Percentiles rank a stretch among this genome's conserved stretches.
Evolutionary conservation across 1,140 invertebrate species (phyloP).

Genomic region (Macrobrachium nipponense): DNA sequence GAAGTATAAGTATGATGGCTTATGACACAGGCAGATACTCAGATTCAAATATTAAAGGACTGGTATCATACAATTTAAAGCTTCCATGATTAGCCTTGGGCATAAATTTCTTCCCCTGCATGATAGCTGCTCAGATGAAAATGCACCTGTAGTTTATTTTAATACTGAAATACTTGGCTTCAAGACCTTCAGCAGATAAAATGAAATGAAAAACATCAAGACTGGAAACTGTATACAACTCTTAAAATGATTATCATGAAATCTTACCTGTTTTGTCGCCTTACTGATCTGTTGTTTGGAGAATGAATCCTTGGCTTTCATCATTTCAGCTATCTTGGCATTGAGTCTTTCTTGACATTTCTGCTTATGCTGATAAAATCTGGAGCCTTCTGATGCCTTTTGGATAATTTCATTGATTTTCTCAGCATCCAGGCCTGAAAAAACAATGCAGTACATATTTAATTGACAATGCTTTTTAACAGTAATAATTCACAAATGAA

Average conservation of each 20-base stretch:
- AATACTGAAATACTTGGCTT: too few relatives aligned
- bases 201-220: not conserved
- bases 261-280: conserved; percentile 68
- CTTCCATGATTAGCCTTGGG: too few relatives aligned
- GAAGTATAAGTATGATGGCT: too few relatives aligned
- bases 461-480: not conserved
- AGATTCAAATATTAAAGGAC: too few relatives aligned
- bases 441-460: not conserved
- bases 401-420: conserved; percentile 75
- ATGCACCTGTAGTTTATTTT: too few relatives aligned
- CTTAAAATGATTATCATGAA: not conserved
- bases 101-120: too few relatives aligned
- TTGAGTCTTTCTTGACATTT: conserved; percentile 69
- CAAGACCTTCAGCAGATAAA: not conserved
- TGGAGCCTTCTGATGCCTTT: conserved; percentile 74
- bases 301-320: conserved; percentile 66
- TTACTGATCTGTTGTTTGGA: conserved; percentile 67
- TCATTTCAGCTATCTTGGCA: conserved; percentile 70
- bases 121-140: too few relatives aligned
- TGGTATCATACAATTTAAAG: too few relatives aligned
- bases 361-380: conserved; percentile 73
- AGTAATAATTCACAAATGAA: not conserved
- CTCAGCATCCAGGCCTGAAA: conserved; percentile 72
- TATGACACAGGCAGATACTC: too few relatives aligned
- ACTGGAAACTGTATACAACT: not conserved